Conservation (phyloP, 2,888 invertebrate species). For the Rutpela maculata region DNA sequence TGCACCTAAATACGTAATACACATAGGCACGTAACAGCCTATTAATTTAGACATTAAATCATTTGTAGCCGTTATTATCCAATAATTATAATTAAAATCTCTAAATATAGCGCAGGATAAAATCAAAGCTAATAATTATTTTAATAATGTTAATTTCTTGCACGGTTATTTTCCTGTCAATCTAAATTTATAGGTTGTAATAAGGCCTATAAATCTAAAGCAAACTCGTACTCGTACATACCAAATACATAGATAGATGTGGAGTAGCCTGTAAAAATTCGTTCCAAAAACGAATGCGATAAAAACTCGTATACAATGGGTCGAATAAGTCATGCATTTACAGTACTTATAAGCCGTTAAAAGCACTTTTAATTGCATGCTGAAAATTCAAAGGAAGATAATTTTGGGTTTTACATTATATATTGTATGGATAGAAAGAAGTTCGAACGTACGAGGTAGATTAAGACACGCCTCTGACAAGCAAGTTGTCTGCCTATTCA, state of each 20-base stretch:
- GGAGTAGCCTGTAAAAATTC: neutral
- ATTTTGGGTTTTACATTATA: neutral
- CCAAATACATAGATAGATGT: neutral
- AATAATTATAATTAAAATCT: constrained; percentile 26
- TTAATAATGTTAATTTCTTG: constrained; percentile 37
- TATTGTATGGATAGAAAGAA: neutral
- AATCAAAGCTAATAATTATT: constrained; percentile 34
- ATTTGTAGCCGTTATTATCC: constrained; percentile 6
- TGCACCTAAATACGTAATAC: neutral
- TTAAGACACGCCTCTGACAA: neutral
- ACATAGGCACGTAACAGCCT: neutral
- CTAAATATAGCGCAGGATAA: constrained; percentile 27
- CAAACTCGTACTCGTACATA: neutral
- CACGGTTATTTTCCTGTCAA: constrained; percentile 38
- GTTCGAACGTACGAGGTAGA: neutral
- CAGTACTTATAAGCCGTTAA: neutral
- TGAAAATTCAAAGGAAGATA: constrained; percentile 1
- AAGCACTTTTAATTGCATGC: neutral
- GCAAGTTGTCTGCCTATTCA: neutral
- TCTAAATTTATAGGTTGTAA: constrained; percentile 36
- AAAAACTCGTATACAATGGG: neutral
- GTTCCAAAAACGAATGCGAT: neutral
- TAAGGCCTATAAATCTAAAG: constrained; percentile 23
- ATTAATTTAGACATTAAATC: constrained; percentile 23
- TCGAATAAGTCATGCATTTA: constrained; percentile 2